Evolutionary conservation across 2,113 vertebrate genomes (phyloP).

Genomic region (Arenaria interpres): DNA sequence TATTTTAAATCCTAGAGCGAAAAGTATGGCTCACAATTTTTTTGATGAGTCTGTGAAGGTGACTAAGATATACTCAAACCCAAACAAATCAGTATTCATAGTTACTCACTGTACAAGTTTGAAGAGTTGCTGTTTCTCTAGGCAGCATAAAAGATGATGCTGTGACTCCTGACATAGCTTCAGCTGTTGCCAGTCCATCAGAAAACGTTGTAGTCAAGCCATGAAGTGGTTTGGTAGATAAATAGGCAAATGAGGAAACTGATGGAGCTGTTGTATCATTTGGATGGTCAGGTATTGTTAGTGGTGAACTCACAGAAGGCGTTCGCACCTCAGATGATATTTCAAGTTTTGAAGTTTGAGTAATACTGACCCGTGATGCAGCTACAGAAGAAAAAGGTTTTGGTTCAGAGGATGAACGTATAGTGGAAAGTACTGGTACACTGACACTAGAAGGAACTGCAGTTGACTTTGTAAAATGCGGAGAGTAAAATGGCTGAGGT

Average conservation of each 20-base stretch:
- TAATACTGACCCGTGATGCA: not conserved
- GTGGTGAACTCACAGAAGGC: not conserved
- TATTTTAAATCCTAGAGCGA: not conserved
- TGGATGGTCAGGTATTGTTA: not conserved
- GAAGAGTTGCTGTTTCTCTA: slow-evolving; percentile 12
- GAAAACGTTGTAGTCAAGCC: slow-evolving; percentile 35
- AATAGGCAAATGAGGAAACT: not conserved
- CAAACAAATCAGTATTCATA: not conserved
- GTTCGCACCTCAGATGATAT: not conserved
- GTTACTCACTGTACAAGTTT: slow-evolving; percentile 74
- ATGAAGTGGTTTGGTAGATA: not conserved
- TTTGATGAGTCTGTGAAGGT: not conserved
- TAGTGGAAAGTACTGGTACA: not conserved
- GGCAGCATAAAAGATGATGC: not conserved
- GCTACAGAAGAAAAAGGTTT: not conserved
- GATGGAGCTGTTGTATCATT: slow-evolving; percentile 31
- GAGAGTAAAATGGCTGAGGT: not conserved
- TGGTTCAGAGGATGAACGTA: not conserved
- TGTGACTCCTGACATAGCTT: not conserved
- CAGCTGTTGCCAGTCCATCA: slow-evolving; percentile 2
- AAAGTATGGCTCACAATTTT: not conserved
- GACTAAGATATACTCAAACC: not conserved
- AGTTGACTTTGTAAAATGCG: not conserved
- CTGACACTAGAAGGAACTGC: not conserved
- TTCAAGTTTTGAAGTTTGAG: not conserved